Evolutionary conservation across 1,140 invertebrate genomes (phyloP), one percentile per base, ranked within the genome.

Genomic region (Lycorma delicatula): DNA sequence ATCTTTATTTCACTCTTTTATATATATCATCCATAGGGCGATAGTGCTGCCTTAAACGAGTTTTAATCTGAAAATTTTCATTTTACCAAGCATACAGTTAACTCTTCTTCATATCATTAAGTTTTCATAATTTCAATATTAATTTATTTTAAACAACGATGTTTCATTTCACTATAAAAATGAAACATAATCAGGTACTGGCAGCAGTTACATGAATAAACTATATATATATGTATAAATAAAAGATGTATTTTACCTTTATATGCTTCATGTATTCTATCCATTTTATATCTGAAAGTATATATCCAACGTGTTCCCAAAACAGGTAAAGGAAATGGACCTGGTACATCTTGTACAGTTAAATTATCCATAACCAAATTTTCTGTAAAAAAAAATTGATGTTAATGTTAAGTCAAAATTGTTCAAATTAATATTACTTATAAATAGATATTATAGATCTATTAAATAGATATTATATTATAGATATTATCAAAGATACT

Each of bases 281-380:
- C 80, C 70, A 89, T 75, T 61, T 77, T 79, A 66, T 89, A 71
- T 9, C 84, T 82, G 67, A 85, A 77, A 1, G 74, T 78, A 68
- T 87, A 91, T 16, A 86, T 80, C 89, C 89, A 93, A 46, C 80
- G 78, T 4, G 88, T 90, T 1, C 89, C 89, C n/a, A 92, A 63
- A 20, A 89, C 70, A 0, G 89, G 88, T 18, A 91, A 66, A 0
- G 81, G 67, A 20, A 76, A 68, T 0, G 89, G 89, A n/a, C 89
- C 89, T 0, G 89, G 89, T 13, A 92, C 78, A 46, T 66, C 59
- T 13, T 59, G 51, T n/a, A 64, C 27, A 4, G 64, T 20, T 6
- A 22, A 22, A 6, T 44, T 44, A 16, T 44, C 41, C 41, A n/a
- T n/a, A n/a, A n/a, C n/a, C n/a, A n/a, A n/a, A n/a, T n/a, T n/a